Percentiles rank a stretch among this genome's conserved stretches.
Evolutionary conservation across 1,140 invertebrate genomes (phyloP).

Genomic region (Psilanteris sp.): DNA sequence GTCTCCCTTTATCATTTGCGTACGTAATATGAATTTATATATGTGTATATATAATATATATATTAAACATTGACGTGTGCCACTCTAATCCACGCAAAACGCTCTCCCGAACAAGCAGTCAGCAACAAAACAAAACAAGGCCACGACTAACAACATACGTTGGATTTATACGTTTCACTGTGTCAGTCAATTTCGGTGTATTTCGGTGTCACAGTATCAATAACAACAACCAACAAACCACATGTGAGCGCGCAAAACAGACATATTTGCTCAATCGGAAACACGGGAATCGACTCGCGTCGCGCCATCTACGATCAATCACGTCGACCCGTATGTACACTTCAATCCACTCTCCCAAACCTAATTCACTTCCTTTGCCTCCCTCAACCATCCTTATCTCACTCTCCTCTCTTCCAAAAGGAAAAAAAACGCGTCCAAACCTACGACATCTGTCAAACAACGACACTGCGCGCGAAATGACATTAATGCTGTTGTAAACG

Average conservation of each 20-base stretch:
- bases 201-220: constrained; percentile 66
- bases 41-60: constrained; percentile 61
- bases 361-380: not conserved
- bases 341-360: not conserved
- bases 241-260: constrained; percentile 21
- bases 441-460: constrained; percentile 23
- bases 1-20: constrained; percentile 40
- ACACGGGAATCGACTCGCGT: constrained; percentile 21
- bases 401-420: constrained; percentile 19
- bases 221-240: constrained; percentile 42
- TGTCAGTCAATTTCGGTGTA: constrained; percentile 77
- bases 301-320: constrained; percentile 12
- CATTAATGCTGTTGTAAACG: no score
- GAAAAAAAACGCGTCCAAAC: constrained; percentile 7
- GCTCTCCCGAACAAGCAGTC: constrained; percentile 1
- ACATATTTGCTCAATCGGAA: constrained; percentile 45
- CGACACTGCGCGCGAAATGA: not conserved
- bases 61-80: constrained; percentile 31
- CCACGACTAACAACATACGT: constrained; percentile 64
- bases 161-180: constrained; percentile 72
- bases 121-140: constrained; percentile 1
- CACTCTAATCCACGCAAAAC: constrained; percentile 18
- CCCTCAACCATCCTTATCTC: not conserved
- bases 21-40: constrained; percentile 51
- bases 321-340: not conserved